These are phyloP conservation scores for Heterohyrax brucei DNA, from an alignment of 2,797 vertebrate genomes.

Conservation along the genomic window DNA sequence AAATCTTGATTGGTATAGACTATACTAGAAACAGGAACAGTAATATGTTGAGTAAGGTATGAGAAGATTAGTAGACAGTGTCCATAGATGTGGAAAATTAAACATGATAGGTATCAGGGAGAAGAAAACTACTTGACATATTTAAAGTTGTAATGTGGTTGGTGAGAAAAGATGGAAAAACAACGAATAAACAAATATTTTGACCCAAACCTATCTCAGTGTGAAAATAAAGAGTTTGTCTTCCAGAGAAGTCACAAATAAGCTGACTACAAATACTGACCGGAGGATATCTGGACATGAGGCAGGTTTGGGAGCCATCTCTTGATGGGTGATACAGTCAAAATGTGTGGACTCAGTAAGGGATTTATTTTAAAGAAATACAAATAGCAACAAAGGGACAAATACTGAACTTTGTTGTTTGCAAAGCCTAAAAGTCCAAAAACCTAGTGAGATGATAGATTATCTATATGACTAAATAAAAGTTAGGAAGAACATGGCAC, in stretches of 20 bases:
- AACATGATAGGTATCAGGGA: neutral
- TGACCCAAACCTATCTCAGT: neutral
- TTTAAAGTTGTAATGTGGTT: neutral
- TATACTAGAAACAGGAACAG: neutral
- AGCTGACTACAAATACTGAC: neutral
- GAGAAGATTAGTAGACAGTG: neutral
- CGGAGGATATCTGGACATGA: neutral
- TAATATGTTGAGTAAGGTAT: neutral
- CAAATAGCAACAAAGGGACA: neutral
- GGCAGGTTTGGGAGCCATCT: neutral
- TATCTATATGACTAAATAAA: neutral
- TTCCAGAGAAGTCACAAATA: neutral
- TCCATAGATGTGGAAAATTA: neutral
- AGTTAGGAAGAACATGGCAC: neutral
- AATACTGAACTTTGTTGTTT: neutral
- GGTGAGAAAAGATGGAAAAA: neutral
- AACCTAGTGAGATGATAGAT: neutral
- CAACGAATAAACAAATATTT: neutral
- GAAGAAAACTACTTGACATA: neutral
- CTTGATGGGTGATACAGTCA: neutral
- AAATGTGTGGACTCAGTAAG: neutral
- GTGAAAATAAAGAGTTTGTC: neutral
- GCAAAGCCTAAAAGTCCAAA: neutral
- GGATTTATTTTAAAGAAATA: conserved; percentile 53
- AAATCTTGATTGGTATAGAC: neutral